Evolutionary conservation across 2,888 invertebrate genomes (phyloP), one percentile per base, ranked within the genome.

Genomic region (Pseudococcus jackbeardsleyi): DNA sequence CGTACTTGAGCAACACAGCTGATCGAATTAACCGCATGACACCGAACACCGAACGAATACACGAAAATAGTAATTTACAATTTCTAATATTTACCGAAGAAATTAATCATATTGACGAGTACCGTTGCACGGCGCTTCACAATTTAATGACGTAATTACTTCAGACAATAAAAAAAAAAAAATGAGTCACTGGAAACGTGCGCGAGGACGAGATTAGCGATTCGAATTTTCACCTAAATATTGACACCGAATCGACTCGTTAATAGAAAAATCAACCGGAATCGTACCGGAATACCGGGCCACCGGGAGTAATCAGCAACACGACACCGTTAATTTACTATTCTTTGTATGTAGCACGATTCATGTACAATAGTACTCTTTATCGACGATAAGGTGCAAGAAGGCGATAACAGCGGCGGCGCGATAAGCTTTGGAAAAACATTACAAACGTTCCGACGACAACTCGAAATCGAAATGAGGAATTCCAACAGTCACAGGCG

Each of bases 271-370:
- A 72, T 72, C 17, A 33, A 72, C 72, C 72, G 72, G 72, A 72
- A 72, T 72, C 33, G 15, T 72, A 72, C 72, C 72, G 72, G 72
- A 72, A 72, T 72, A 72, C 72, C 72, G 72, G 33, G 33, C 33
- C 33, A 72, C 33, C 72, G n/a, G 72, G 9, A 22, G 64, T 64
- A 64, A 72, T 72, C 72, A 33, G 15, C 72, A 17, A 33, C 33
- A 72, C 17, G 72, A 72, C 72, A 72, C 72, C 72, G 72, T 72
- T 72, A 33, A 33, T 33, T 72, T 72, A 19, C 19, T 72, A 33
- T 72, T 33, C 72, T 72, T 72, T 72, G 72, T 72, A 33, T 12
- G 33, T 33, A 17, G 72, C 72, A 72, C 72, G 72, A 72, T 72
- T 72, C 17, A 33, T 33, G 26, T 42, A 72, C 33, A 33, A 59